Percentiles rank a stretch among this genome's conserved stretches.
These are phyloP conservation scores for Cladorhizidae sp. DNA, from an alignment of 37 sponge, comb jelly and placozoan species.

Conservation along the genomic window DNA sequence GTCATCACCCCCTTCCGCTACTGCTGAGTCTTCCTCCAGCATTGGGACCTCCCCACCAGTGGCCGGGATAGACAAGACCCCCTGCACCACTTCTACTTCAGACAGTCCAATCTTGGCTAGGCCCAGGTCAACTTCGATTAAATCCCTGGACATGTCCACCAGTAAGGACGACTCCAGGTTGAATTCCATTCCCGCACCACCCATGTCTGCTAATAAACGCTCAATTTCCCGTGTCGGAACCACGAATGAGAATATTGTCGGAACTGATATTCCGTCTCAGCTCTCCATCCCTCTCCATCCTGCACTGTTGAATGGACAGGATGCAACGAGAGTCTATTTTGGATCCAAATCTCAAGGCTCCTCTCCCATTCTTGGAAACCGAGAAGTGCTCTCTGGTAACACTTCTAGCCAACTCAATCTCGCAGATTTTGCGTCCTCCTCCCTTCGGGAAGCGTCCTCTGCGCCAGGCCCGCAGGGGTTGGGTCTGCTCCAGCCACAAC, in stretches of 20 bases:
- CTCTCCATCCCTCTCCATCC: background rate
- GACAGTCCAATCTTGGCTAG: no score
- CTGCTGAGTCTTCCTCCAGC: background rate
- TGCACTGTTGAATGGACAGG: background rate
- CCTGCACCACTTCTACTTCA: no score
- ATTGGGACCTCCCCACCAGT: no score
- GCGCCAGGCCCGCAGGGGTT: background rate
- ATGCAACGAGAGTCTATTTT: background rate
- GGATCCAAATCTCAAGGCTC: conserved; percentile 9
- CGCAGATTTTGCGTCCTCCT: no score
- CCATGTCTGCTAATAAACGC: background rate
- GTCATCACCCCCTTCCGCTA: background rate
- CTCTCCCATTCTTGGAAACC: background rate
- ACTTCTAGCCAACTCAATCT: no score
- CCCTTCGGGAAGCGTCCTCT: no score
- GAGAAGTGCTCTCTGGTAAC: background rate
- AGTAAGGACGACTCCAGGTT: background rate
- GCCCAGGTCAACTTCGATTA: no score
- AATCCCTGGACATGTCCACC: no score
- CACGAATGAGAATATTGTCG: background rate
- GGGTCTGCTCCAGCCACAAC: background rate
- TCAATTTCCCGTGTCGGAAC: background rate
- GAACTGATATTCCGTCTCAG: background rate
- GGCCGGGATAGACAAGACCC: no score
- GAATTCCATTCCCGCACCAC: background rate